These are phyloP conservation scores for Zaprionus taronus DNA, from an alignment of 1,140 invertebrate genomes.

Conservation along the genomic window DNA sequence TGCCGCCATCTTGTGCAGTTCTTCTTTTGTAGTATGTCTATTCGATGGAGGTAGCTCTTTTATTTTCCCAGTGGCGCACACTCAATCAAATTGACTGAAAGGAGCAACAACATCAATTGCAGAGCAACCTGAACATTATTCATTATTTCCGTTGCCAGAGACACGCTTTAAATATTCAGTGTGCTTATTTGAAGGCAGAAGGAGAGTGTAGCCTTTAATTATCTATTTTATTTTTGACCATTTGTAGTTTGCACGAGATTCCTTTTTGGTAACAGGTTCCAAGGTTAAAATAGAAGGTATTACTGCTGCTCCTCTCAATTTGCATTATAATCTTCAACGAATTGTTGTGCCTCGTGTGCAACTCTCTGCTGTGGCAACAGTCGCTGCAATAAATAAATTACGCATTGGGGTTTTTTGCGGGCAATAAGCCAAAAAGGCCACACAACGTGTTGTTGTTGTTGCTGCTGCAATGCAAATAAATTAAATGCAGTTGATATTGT, in stretches of 20 bases:
- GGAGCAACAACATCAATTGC: neutral
- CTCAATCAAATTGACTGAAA: conserved; percentile 4
- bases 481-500: conserved; percentile 64
- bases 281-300: neutral
- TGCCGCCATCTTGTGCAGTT: neutral
- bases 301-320: neutral
- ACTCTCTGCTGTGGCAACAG: neutral
- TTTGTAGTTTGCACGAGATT: no score
- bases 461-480: conserved; percentile 62
- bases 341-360: neutral
- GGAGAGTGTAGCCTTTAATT: no score
- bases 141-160: neutral
- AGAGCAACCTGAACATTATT: neutral
- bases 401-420: conserved; percentile 46
- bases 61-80: neutral
- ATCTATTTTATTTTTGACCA: no score
- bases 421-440: conserved; percentile 53
- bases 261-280: no score
- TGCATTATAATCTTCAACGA: neutral
- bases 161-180: neutral
- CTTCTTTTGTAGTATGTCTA: conserved; percentile 1
- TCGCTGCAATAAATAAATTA: conserved; percentile 21
- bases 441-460: conserved; percentile 9
- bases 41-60: conserved; percentile 1
- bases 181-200: no score